Conservation (phyloP, 2,797 vertebrate species). For the Hoplostethus mediterraneus region DNA sequence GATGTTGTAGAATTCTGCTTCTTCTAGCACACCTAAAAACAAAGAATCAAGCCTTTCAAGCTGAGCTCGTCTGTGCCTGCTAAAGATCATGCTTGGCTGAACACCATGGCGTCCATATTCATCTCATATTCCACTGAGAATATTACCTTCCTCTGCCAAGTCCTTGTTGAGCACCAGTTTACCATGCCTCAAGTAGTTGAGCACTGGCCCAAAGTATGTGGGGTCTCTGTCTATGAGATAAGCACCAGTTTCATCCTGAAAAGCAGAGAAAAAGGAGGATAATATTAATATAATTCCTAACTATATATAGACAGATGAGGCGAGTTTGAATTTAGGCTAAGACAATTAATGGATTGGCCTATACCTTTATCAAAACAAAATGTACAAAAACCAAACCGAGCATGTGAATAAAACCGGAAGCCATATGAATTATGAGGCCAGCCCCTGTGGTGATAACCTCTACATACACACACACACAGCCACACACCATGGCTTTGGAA, state of each 20-base stretch:
- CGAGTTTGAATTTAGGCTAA: background rate
- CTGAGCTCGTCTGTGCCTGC: background rate
- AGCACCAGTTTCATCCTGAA: conserved; percentile 97
- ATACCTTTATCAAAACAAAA: conserved; percentile 28
- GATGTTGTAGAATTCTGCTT: conserved; percentile 99
- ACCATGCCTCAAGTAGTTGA: conserved; percentile 98
- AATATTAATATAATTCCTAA: background rate
- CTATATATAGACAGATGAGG: background rate
- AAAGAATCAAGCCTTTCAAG: conserved; percentile 1
- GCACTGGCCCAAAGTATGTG: conserved; percentile 96
- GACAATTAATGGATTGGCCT: conserved; percentile 1
- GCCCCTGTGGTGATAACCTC: conserved; percentile 52
- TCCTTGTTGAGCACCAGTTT: conserved; percentile 99
- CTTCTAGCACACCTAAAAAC: conserved; percentile 92
- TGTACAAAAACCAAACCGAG: conserved; percentile 1
- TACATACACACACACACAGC: conserved; percentile 28
- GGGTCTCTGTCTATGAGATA: conserved; percentile 99
- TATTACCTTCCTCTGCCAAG: conserved; percentile 96
- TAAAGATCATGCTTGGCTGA: background rate
- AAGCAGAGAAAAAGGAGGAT: background rate
- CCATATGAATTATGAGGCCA: conserved; percentile 54
- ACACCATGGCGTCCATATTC: background rate
- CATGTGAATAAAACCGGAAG: conserved; percentile 39
- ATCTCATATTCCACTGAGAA: conserved; percentile 6
- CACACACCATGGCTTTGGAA: conserved; percentile 47